phyloP scores from a whole-genome alignment of 2,888 invertebrate species.

The Euproctis similis region DNA sequence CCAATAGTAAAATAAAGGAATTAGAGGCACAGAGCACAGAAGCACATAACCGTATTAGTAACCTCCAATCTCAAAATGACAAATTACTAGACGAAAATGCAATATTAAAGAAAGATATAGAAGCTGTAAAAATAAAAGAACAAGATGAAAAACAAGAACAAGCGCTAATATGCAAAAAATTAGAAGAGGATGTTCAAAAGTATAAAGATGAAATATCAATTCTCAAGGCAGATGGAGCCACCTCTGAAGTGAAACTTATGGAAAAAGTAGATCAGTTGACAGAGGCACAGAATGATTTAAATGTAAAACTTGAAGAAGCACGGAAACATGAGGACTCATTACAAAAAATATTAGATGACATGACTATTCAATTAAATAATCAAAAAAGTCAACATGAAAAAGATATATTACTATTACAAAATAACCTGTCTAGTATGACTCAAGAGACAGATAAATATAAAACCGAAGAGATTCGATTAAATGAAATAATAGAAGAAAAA shows the following conservation, averaged over 20 bases:
- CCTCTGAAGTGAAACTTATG: constrained; percentile 64
- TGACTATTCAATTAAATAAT: constrained; percentile 59
- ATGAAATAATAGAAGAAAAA: constrained; percentile 48
- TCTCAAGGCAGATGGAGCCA: constrained; percentile 60
- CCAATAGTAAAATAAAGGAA: constrained; percentile 52
- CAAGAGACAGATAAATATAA: constrained; percentile 47
- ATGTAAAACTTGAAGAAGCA: constrained; percentile 66
- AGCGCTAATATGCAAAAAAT: constrained; percentile 49
- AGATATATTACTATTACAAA: constrained; percentile 47
- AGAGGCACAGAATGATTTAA: constrained; percentile 65
- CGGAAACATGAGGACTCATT: constrained; percentile 65
- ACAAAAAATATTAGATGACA: constrained; percentile 61
- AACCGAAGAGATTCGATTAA: constrained; percentile 39
- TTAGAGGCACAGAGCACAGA: constrained; percentile 40
- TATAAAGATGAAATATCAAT: constrained; percentile 61
- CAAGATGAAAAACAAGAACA: constrained; percentile 51
- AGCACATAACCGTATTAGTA: constrained; percentile 40
- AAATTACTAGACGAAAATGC: constrained; percentile 60
- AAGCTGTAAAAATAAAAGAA: constrained; percentile 52
- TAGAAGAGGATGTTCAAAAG: constrained; percentile 62
- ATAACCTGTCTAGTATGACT: constrained; percentile 34
- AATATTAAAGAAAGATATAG: constrained; percentile 58
- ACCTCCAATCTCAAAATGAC: constrained; percentile 47
- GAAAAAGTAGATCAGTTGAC: constrained; percentile 68
- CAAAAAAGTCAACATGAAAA: constrained; percentile 57